Conservation (phyloP, 2,797 vertebrate genomes). For the Potorous gilbertii region DNA sequence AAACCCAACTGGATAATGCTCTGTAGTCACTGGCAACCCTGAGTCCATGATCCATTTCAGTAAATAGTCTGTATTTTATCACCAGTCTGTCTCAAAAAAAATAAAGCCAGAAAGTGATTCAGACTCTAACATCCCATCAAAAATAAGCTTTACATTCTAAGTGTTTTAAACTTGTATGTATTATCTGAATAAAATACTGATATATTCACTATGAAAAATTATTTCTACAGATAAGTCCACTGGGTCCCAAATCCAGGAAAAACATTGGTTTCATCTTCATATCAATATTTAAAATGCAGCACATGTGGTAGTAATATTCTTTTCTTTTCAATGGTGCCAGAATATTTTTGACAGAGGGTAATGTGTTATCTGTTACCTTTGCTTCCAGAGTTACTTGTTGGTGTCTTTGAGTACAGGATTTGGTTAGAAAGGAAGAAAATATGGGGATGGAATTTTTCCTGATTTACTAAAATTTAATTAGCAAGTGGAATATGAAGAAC, state of each 20-base stretch:
- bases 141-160: neutral
- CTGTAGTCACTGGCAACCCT: constrained; percentile 15
- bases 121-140: neutral
- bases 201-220: constrained; percentile 31
- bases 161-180: constrained; percentile 23
- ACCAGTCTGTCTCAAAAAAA: constrained; percentile 10
- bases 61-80: constrained; percentile 41
- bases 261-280: constrained; percentile 30
- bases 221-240: neutral
- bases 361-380: neutral
- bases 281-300: constrained; percentile 27
- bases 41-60: neutral
- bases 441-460: neutral
- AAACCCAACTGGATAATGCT: neutral
- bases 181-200: constrained; percentile 30
- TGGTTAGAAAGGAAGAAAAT: neutral
- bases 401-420: neutral
- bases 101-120: neutral
- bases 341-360: neutral
- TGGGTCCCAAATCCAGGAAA: neutral
- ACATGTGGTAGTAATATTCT: neutral
- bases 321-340: neutral
- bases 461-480: neutral
- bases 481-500: neutral
- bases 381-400: neutral